Percentiles rank a stretch among this genome's conserved stretches.
Evolutionary conservation across 2,888 invertebrate species (phyloP).

Genomic region (Trichacis sp.): DNA sequence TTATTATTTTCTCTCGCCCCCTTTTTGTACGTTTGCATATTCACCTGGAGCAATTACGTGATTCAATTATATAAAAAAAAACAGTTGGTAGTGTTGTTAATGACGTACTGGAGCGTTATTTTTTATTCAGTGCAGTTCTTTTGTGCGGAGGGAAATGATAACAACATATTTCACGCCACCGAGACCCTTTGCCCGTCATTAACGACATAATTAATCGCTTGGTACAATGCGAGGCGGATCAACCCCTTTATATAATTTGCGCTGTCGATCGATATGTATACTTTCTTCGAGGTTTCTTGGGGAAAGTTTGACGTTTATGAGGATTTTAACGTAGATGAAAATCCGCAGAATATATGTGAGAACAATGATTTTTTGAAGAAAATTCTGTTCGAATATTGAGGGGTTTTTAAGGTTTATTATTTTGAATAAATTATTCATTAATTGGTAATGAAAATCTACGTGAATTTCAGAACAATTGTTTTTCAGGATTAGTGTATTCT

Average conservation of each 20-base stretch:
- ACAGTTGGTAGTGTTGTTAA: neutral
- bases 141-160: slow-evolving; percentile 1
- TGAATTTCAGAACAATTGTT: no score
- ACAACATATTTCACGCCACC: neutral
- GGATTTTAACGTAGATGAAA: slow-evolving; percentile 28
- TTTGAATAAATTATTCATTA: no score
- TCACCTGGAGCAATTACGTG: neutral
- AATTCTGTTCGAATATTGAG: no score
- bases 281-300: slow-evolving; percentile 57
- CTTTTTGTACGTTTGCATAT: slow-evolving; percentile 6
- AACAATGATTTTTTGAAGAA: no score
- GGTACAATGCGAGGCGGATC: slow-evolving; percentile 5
- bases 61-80: neutral
- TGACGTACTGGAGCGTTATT: slow-evolving; percentile 8
- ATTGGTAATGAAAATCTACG: no score
- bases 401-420: no score
- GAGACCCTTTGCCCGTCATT: slow-evolving; percentile 7
- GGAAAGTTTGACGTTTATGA: slow-evolving; percentile 4
- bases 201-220: slow-evolving; percentile 20
- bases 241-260: neutral
- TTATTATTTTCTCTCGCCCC: no score
- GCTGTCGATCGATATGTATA: neutral
- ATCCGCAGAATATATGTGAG: neutral
- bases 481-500: no score
- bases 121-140: slow-evolving; percentile 15